Base-by-base conservation (phyloP, 2,888 invertebrate genomes). In the Junonia oenone region DNA sequence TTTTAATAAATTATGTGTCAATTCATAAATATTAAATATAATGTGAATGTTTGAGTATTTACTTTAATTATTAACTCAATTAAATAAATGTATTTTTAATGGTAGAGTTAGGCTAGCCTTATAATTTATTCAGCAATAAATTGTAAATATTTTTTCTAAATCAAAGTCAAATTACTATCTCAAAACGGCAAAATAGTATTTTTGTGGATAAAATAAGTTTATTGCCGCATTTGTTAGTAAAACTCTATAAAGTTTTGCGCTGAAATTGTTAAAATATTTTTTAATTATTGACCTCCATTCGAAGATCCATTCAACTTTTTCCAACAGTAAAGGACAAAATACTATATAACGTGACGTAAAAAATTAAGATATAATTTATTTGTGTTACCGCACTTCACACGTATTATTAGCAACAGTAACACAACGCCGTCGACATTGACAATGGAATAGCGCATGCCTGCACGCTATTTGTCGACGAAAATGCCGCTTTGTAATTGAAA, bases 371-470 rank as follows among this genome's bases (percentile, higher is more conserved):
- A 22, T 43, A 13, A n/a, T 43, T 43, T 43, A 33, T n/a, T 33
- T 33, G 2, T 43, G 13, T 43, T 43, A 26, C 43, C n/a, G 13
- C 6, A 43, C 43, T 13, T 43, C 43, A 17, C 6, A 26, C 43
- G 26, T 43, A 43, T 43, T 40, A 43, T 43, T 26, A 26, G 26
- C 13, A 43, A 26, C 19, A 43, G 43, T 43, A 43, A 43, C 8
- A 43, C 26, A 43, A 43, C 50, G 53, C 47, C 63, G 60, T 68
- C 68, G 79, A 65, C 81, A 82, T 81, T 84, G 82, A 78, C 83
- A 81, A 76, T 83, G 81, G 69, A 81, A 75, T 82, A 79, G 68
- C 67, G 76, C 81, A 72, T 80, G 75, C 68, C 67, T 73, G 75
- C 83, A 85, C 83, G 83, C 81, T 59, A 81, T 61, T 58, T 31